Evolutionary conservation across 23 tunicate species (phyloP), one percentile per base, ranked within the genome.

Genomic region (Trididemnum miniatum): DNA sequence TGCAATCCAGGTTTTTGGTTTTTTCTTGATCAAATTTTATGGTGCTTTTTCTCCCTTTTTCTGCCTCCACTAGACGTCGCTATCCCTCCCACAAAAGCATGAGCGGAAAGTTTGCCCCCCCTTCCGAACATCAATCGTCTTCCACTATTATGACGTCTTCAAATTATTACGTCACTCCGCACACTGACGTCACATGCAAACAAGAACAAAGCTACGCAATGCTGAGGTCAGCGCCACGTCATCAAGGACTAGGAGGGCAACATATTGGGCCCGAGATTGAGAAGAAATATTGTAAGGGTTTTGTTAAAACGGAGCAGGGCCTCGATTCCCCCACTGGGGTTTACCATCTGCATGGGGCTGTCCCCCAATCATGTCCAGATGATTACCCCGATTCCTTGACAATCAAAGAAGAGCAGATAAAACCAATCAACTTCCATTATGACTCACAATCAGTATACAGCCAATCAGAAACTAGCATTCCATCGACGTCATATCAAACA

Each of bases 361-460:
- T 37, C 12, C n/a, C 38, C n/a, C 75, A 67, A 7, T n/a, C 3
- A 32, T 62, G 67, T 15, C 54, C 54, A 9, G 12, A 9, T 44
- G 54, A 44, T 44, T 44, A 44, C n/a, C 29, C 7, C 37, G 32
- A 32, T 22, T 9, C 18, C 20, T 4, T 38, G 2, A 30, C 75
- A 67, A 24, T 67, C 7, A 67, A 67, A 67, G 75, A 67, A 67
- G 75, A 67, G 32, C 15, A 12, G 5, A 15, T 67, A 7, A 67
- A 67, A 38, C 75, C 75, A 67, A 30, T 31, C 37, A 67, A 67
- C 75, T 67, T 5, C n/a, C 75, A 67, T 12, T 31, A 67, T 33
- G 29, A 62, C 67, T 12, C 26, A 4, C 67, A n/a, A 20, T 25
- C 67, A n/a, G 29, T 20, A 35, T 79, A 52, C n/a, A 54, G 77